Evolutionary conservation across 2,888 invertebrate species (phyloP), one percentile per base, ranked within the genome.

Genomic region (Acanthoscelides obtectus): DNA sequence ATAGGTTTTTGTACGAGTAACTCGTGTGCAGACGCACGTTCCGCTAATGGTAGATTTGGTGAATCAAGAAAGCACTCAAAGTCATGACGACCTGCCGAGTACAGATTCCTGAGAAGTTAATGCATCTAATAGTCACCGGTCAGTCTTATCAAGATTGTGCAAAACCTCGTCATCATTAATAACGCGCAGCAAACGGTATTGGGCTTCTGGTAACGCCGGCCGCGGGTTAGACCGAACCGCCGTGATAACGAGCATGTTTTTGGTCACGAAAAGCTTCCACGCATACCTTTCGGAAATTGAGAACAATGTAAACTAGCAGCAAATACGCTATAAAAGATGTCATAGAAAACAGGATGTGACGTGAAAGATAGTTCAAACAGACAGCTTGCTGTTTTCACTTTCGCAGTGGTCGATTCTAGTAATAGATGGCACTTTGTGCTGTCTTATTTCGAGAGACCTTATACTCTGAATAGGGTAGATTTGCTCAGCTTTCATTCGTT

Each of bases 171-270:
- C 12, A 45, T 72, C 70, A 72, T 72, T 72, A 72, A 72, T 72
- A 72, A 72, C 72, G 70, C 72, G 70, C 45, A 72, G 67, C 67
- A 70, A 72, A 72, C 72, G 72, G 72, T 70, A 72, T 67, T 69
- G 70, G 72, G 72, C 72, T 72, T 70, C 72, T 72, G 72, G 72
- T 72, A 45, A 70, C 68, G 45, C 45, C 45, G 17, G 8, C 70
- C 68, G 45, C 45, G 12, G 17, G 8, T 45, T 17, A 12, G 45
- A 45, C 45, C 45, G 45, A 45, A 3, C 45, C 17, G 45, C 12
- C 25, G 17, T 45, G 45, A 45, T 45, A 45, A 45, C 45, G 45
- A 45, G 17, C 45, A 45, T 45, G 45, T 3, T 45, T 45, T 45
- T 12, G 45, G 45, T 45, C 45, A 45, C 45, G 45, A 4, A 45